Evolutionary conservation across 2,113 vertebrate species (phyloP).

Genomic region (Microtus montanus): DNA sequence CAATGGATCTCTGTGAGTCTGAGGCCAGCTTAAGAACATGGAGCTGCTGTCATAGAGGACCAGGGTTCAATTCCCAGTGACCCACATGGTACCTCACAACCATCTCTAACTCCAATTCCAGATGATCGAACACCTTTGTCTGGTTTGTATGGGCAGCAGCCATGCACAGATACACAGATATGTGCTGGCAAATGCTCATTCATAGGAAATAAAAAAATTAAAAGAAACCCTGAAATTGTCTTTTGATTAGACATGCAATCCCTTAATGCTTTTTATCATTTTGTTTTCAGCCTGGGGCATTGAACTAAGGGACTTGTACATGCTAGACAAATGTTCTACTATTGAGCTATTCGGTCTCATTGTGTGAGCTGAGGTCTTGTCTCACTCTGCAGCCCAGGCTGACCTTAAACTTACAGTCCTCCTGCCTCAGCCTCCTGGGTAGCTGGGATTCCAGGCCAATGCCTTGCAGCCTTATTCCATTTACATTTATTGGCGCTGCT

Average conservation of each 20-base stretch:
- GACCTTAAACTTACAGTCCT: background rate
- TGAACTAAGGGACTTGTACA: background rate
- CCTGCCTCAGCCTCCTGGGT: background rate
- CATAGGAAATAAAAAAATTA: background rate
- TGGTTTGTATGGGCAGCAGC: background rate
- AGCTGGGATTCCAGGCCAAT: background rate
- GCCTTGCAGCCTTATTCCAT: background rate
- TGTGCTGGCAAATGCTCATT: background rate
- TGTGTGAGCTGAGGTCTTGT: background rate
- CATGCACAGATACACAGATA: background rate
- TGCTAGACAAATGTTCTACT: background rate
- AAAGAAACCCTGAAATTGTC: background rate
- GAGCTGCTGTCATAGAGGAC: background rate
- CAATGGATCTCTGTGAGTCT: no score
- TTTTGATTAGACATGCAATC: background rate
- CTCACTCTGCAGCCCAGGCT: background rate
- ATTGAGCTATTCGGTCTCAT: background rate
- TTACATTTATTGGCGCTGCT: constrained; percentile 18
- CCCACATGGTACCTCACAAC: background rate
- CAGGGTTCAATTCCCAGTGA: background rate
- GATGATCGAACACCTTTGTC: background rate
- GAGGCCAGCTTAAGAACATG: no score
- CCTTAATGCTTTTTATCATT: background rate
- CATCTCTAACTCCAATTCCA: background rate
- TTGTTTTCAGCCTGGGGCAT: background rate